Percentiles rank a stretch among this genome's conserved stretches.
Conservation (phyloP, 92 coral and sea anemone genomes). For the Zoanthus gigantus region DNA sequence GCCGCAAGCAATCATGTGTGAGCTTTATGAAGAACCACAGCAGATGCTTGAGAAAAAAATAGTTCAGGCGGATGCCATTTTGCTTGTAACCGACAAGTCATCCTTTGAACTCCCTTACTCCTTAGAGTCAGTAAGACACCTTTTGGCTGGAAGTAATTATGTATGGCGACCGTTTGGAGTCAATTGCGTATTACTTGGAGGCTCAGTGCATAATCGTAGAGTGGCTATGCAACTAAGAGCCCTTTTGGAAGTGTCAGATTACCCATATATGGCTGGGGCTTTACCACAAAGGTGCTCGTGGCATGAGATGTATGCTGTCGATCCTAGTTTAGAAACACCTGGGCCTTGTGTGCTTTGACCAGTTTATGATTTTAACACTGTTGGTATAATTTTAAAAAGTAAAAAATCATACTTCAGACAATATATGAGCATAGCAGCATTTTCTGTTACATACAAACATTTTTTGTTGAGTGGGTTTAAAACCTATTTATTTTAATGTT, state of each 20-base stretch:
- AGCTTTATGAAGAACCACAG: constrained; percentile 84
- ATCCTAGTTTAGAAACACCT: constrained; percentile 97
- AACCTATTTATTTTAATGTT: constrained; percentile 14
- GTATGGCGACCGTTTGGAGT: constrained; percentile 97
- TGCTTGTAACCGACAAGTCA: constrained; percentile 89
- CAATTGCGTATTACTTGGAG: constrained; percentile 95
- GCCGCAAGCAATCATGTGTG: constrained; percentile 73
- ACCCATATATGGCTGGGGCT: constrained; percentile 96
- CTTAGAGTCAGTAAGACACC: constrained; percentile 78
- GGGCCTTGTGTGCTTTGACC: constrained; percentile 95
- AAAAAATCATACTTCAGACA: not conserved
- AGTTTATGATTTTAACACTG: constrained; percentile 57
- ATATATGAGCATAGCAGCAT: constrained; percentile 2
- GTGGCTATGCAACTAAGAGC: constrained; percentile 95
- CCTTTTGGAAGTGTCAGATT: constrained; percentile 91
- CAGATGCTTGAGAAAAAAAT: constrained; percentile 86
- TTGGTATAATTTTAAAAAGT: not conserved
- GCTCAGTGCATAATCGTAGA: constrained; percentile 95
- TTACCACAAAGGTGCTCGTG: constrained; percentile 97
- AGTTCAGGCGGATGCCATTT: constrained; percentile 90
- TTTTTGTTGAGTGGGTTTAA: not conserved
- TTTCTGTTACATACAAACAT: constrained; percentile 32
- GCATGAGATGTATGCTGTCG: constrained; percentile 97
- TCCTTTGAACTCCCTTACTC: constrained; percentile 87
- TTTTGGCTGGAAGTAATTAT: constrained; percentile 79